A percentile compares a stretch with the other conserved stretches of the same genome.
phyloP scores from a whole-genome alignment of 2,888 invertebrate genomes.

The Drosophila austrosaltans region DNA sequence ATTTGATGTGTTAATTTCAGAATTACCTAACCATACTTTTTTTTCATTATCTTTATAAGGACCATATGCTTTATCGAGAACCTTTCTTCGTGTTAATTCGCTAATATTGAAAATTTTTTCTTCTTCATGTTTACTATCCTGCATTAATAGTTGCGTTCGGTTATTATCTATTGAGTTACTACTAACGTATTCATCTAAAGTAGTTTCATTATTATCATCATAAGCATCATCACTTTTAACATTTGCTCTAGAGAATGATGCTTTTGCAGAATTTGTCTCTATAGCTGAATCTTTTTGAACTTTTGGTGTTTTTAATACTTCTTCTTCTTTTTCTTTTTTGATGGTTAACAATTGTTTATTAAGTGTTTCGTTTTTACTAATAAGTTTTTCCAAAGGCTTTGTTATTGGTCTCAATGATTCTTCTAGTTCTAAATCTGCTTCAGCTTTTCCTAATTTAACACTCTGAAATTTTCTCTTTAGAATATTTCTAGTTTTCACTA shows the following conservation, averaged over 20 bases:
- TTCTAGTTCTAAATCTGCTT: constrained; percentile 4
- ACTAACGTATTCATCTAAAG: constrained; percentile 8
- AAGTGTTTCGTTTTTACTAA: background rate
- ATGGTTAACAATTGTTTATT: background rate
- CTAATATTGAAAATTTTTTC: background rate
- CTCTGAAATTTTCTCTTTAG: constrained; percentile 2
- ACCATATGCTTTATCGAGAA: background rate
- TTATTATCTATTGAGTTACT: constrained; percentile 1
- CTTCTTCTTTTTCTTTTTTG: background rate
- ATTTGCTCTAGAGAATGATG: background rate
- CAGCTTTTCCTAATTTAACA: background rate
- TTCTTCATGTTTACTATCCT: too few relatives aligned
- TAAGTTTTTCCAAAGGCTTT: background rate
- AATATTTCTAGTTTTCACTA: constrained; percentile 4
- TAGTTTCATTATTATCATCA: background rate
- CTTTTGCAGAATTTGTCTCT: background rate
- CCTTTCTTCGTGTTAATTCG: constrained; percentile 1
- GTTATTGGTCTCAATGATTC: background rate
- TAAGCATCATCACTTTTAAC: background rate
- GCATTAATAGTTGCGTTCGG: background rate
- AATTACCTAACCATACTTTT: background rate
- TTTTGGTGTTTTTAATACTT: background rate
- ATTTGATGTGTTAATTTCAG: background rate
- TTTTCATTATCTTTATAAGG: constrained; percentile 5
- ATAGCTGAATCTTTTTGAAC: background rate